phyloP scores from a whole-genome alignment of 2,113 vertebrate genomes.

The Maccullochella peelii region DNA sequence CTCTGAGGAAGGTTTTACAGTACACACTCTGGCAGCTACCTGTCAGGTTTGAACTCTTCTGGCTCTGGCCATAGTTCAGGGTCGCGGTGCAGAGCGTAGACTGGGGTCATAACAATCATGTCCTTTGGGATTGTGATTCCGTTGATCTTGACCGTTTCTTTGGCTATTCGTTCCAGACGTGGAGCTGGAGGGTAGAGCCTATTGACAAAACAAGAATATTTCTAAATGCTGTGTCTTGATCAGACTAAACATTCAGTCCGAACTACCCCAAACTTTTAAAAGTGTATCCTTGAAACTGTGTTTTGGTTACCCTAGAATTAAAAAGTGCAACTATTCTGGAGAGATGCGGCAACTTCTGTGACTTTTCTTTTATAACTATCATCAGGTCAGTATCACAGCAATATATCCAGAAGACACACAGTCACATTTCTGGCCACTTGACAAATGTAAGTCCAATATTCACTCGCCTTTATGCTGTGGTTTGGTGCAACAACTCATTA shows the following conservation, averaged over 20 bases:
- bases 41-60: conserved; percentile 84
- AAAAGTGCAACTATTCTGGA: no score
- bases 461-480: no score
- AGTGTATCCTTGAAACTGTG: not conserved
- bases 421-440: no score
- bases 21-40: conserved; percentile 66
- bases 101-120: conserved; percentile 74
- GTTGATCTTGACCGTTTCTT: conserved; percentile 83
- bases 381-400: not conserved
- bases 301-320: not conserved
- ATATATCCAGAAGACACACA: no score
- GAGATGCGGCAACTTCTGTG: no score
- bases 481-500: no score
- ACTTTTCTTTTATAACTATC: no score
- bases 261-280: not conserved
- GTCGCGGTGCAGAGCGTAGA: conserved; percentile 74
- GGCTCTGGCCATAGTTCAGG: conserved; percentile 81
- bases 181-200: conserved; percentile 76
- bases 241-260: not conserved
- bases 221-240: not conserved
- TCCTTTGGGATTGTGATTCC: conserved; percentile 84
- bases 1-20: not conserved
- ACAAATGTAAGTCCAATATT: no score
- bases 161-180: conserved; percentile 83
- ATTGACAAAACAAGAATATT: not conserved